phyloP scores from a whole-genome alignment of 1,140 invertebrate species.

The Scaptomyza montana region DNA sequence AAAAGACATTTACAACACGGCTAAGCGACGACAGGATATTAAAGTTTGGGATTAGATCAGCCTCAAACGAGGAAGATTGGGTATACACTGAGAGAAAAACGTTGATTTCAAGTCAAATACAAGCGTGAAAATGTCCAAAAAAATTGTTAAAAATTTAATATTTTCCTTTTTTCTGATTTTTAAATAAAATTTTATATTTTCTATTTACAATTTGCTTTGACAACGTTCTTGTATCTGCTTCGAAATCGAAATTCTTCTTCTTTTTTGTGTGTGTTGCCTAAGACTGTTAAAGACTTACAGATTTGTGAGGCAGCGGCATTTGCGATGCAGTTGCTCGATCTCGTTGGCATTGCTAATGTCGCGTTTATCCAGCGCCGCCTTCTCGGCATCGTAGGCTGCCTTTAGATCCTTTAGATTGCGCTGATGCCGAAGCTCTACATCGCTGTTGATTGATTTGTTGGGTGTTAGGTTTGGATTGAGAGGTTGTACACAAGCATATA shows the following conservation, averaged over 20 bases:
- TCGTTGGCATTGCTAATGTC: slow-evolving; percentile 84
- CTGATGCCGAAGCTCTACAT: slow-evolving; percentile 78
- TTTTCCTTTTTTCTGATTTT: no score
- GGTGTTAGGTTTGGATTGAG: slow-evolving; percentile 29
- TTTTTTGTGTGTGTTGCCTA: not conserved
- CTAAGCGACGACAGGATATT: slow-evolving; percentile 38
- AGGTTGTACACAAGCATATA: slow-evolving; percentile 44
- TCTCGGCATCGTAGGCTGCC: slow-evolving; percentile 79
- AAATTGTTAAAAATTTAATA: not conserved
- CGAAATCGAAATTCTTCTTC: not conserved
- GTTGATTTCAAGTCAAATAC: no score
- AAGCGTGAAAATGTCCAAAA: no score
- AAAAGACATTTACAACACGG: slow-evolving; percentile 61
- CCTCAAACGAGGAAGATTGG: not conserved
- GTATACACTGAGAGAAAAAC: no score
- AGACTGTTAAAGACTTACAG: slow-evolving; percentile 83
- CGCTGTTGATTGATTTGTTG: slow-evolving; percentile 50
- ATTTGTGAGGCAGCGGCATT: slow-evolving; percentile 85
- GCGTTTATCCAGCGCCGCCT: slow-evolving; percentile 76
- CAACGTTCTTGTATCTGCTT: no score
- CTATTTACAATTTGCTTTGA: no score
- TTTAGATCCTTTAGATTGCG: slow-evolving; percentile 82
- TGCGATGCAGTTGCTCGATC: slow-evolving; percentile 85
- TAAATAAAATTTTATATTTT: no score
- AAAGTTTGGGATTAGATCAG: not conserved